phyloP scores from a whole-genome alignment of 2,888 invertebrate species.

The Gryllus longicercus region DNA sequence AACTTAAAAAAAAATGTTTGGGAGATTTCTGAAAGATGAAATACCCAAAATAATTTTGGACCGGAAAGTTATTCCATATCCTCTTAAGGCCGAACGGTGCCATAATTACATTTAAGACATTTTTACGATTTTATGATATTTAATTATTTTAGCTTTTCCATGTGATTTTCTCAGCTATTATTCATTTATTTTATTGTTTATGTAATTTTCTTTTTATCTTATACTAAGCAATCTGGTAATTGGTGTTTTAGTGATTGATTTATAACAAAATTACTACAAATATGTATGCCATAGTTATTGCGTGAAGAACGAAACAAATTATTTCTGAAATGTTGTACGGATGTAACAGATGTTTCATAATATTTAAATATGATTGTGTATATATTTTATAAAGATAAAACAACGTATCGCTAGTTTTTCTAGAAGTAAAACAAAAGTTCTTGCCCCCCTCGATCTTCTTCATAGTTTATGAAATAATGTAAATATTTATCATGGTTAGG shows the following conservation, averaged over 20 bases:
- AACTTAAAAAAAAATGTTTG: no score
- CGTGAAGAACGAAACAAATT: not conserved
- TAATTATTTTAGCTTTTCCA: not conserved
- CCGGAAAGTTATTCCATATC: no score
- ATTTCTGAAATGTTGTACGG: not conserved
- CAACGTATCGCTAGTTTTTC: no score
- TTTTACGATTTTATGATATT: not conserved
- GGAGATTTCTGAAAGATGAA: no score
- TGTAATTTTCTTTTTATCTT: not conserved
- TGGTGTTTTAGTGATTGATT: not conserved
- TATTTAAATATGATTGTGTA: not conserved
- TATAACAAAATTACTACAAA: conserved; percentile 18
- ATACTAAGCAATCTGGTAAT: not conserved
- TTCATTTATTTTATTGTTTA: not conserved
- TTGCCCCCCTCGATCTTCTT: no score
- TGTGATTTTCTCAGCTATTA: not conserved
- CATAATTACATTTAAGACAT: not conserved
- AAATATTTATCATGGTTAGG: no score
- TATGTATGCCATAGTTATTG: not conserved
- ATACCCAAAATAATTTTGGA: no score
- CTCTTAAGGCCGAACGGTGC: no score
- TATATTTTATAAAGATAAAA: no score
- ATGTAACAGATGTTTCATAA: not conserved
- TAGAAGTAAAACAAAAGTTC: no score
- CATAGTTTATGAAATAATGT: no score